Percentiles rank a stretch among this genome's conserved stretches.
Conservation (phyloP, 2,888 invertebrate genomes). For the Agrochola macilenta region DNA sequence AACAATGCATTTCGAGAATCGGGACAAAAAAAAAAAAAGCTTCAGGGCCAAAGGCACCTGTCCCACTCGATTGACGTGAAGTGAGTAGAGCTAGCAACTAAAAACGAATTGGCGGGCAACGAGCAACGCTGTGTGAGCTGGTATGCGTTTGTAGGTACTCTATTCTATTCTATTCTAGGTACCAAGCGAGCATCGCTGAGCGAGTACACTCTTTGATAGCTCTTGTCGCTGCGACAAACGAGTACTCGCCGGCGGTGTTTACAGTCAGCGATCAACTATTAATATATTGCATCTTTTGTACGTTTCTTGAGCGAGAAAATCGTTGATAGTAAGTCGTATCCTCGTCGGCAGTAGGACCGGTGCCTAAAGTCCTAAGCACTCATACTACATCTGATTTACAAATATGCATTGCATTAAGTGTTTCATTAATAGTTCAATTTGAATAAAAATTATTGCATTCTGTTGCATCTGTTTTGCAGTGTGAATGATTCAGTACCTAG, state of each 20-base stretch:
- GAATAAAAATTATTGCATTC: background rate
- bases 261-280: no score
- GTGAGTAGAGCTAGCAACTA: background rate
- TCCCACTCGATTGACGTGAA: background rate
- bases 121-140: background rate
- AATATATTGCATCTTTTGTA: no score
- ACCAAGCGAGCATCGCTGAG: background rate
- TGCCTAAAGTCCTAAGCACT: background rate
- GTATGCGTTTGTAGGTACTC: no score
- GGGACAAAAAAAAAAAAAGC: no score
- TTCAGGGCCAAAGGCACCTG: background rate
- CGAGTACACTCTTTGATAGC: background rate
- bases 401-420: conserved; percentile 23
- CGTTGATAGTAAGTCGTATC: background rate
- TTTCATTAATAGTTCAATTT: background rate
- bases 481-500: background rate
- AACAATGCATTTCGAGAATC: background rate
- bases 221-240: background rate
- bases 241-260: background rate
- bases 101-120: background rate
- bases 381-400: background rate
- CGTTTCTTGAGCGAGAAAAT: background rate
- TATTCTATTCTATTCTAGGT: no score
- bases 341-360: background rate
- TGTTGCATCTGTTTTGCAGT: background rate